Evolutionary conservation across 2,797 vertebrate species (phyloP).

Genomic region (Vireo griseus): DNA sequence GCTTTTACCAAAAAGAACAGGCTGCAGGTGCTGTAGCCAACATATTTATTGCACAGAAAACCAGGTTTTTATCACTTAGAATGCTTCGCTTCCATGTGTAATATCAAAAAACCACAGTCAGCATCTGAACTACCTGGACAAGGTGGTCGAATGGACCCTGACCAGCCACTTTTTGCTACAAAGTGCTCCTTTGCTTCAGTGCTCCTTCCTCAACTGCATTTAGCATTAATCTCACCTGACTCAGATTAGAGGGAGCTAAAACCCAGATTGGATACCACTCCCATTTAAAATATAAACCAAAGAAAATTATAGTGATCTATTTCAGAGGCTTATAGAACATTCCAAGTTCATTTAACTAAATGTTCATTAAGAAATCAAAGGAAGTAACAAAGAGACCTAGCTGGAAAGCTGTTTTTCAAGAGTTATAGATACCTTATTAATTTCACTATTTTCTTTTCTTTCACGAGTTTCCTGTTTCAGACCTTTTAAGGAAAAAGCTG

Average conservation of each 20-base stretch:
- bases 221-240: background rate
- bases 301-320: background rate
- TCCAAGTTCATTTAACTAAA: background rate
- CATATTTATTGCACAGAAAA: background rate
- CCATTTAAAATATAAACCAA: background rate
- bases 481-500: background rate
- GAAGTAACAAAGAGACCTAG: background rate
- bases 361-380: background rate
- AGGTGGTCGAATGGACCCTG: fast-evolving
- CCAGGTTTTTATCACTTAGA: background rate
- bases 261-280: background rate
- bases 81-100: background rate
- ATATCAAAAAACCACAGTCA: background rate
- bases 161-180: background rate
- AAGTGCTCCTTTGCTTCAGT: background rate
- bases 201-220: background rate
- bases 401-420: background rate
- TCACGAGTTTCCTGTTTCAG: background rate
- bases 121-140: background rate
- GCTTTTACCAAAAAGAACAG: background rate
- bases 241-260: background rate
- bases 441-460: background rate
- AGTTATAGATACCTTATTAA: background rate
- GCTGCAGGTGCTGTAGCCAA: background rate
- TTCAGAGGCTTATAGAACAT: background rate